Evolutionary conservation across 2,797 vertebrate genomes (phyloP), one percentile per base, ranked within the genome.

Genomic region (Melanotaenia pygmaea): DNA sequence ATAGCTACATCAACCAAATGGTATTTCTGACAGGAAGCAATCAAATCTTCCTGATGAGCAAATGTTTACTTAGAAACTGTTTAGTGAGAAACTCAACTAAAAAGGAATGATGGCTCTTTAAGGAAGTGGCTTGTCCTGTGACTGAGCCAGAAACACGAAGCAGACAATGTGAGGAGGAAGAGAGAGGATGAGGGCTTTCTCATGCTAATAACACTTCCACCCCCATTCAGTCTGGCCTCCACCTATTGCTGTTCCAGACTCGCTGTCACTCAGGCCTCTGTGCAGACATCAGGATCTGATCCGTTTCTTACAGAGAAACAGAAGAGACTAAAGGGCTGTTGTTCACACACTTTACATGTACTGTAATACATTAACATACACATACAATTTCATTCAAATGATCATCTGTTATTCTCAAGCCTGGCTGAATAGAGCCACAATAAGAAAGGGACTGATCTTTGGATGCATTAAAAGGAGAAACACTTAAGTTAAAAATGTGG

Each of bases 171-270:
- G 74, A 82, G 47, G 82, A 68, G 73, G 90, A 91, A 79, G 81
- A 89, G 80, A 50, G 32, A 84, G 84, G 78, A 79, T 7, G 64
- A 70, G 30, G 62, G 56, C 82, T 93, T 93, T 95, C 84, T 92
- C 81, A 89, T 93, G 91, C 72, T 90, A 93, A 93, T 92, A 53
- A 62, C 81, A 76, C 78, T 50, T 74, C 80, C 77, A 83, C 73
- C 79, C 88, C 68, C 80, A 76, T 82, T 85, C 83, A 77, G 79
- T 54, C 61, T 37, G 51, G 70, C 60, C 68, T 68, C 70, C 68
- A 34, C 70, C 70, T 53, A 38, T 84, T 88, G 77, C 89, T 80
- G 84, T 5, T 76, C 70, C n/a, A 77, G 74, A 77, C 81, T 54
- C 43, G 43, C 72, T 72, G 72, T 78, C 78, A 87, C 71, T 59